Base-by-base conservation (phyloP, 1,140 invertebrate species). In the Pissodes strobi region DNA sequence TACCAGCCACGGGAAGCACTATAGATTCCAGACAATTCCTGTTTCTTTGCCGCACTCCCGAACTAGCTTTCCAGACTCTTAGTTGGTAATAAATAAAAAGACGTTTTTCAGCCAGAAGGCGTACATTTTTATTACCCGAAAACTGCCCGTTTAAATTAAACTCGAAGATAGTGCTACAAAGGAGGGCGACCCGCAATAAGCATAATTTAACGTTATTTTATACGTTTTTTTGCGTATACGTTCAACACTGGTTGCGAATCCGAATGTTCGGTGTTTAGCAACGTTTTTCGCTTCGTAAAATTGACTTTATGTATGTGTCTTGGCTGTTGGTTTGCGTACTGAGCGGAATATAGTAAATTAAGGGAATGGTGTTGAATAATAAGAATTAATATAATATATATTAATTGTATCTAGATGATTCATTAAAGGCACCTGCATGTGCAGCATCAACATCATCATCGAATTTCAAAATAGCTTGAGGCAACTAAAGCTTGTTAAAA, bases 111-210 rank as follows among this genome's bases (percentile, higher is more conserved):
- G 71, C 75, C 76, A 78, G 76, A 78, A 78, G 76, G 76, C 75
- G 76, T 78, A 72, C 76, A 78, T 78, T 78, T 78, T 78, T 78
- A 78, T 78, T 78, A 71, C 75, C 70, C 70, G 74, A 77, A 78
- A 78, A 78, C 71, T 78, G 74, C 73, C 74, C 75, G 73, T 78
- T 78, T 78, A 78, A 78, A 78, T 78, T 78, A 78, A 75, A 76
- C 72, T 68, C 61, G 71, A 74, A 76, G 75, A 76, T 76, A 76
- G 71, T 74, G 74, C 64, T 60, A 67, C 69, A 69, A n/a, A 71
- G 68, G 69, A 69, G 70, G 66, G 68, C 69, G 70, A 69, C 62
- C 62, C 65, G 65, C 70, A 71, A 69, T 69, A 68, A 63, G 62
- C 62, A 69, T 71, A 67, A 71, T 69, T 71, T 60, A 67, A 49